A percentile compares a stretch with the other conserved stretches of the same genome.
Evolutionary conservation across 2,113 vertebrate species (phyloP).

Genomic region (Sinocyclocheilus anophthalmus): DNA sequence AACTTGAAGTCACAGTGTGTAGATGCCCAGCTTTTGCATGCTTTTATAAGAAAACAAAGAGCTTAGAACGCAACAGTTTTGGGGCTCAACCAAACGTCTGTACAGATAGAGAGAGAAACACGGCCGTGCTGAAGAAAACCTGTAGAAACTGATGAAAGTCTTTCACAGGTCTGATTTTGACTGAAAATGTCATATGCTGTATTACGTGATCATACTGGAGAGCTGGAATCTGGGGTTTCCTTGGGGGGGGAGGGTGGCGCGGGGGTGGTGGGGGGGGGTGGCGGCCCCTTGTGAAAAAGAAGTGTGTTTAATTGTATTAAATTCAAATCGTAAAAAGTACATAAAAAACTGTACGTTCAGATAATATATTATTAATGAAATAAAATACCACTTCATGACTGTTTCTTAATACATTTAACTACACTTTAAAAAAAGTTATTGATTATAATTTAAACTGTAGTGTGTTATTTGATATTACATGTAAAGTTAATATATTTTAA

Average conservation of each 20-base stretch:
- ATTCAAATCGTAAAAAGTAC: not conserved
- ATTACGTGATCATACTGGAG: not conserved
- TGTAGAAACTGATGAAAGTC: not conserved
- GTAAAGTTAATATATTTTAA: not conserved
- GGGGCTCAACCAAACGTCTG: not conserved
- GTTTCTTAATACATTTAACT: not conserved
- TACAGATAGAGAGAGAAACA: constrained; percentile 10
- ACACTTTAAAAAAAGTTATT: not conserved
- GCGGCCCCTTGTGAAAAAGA: not conserved
- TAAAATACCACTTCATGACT: not conserved
- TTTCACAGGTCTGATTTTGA: not conserved
- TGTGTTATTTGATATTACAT: not conserved
- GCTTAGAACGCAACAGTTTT: not conserved
- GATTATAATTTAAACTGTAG: not conserved
- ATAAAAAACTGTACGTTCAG: not conserved
- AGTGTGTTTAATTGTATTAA: not conserved
- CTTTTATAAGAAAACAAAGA: not conserved
- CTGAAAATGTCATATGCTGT: not conserved
- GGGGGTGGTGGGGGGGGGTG: too few relatives aligned
- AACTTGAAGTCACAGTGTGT: not conserved
- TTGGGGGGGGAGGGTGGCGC: too few relatives aligned
- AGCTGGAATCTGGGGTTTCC: constrained; percentile 25
- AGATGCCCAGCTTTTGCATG: not conserved
- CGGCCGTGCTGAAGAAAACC: not conserved
- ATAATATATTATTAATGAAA: not conserved